These are phyloP conservation scores for Hemibagrus guttatus DNA, from an alignment of 2,797 vertebrate genomes.

Conservation along the genomic window DNA sequence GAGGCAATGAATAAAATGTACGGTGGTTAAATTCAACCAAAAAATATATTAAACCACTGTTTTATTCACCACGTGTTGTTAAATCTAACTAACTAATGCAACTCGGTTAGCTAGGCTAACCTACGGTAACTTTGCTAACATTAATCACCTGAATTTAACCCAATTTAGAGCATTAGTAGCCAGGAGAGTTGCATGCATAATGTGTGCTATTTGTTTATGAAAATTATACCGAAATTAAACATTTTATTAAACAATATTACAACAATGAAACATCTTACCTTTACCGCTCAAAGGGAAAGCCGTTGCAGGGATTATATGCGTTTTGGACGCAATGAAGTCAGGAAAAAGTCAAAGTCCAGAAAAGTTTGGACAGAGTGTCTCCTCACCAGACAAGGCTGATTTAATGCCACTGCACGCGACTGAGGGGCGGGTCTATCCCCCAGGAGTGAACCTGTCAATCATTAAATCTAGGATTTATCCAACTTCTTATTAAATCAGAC, in stretches of 20 bases:
- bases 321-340: background rate
- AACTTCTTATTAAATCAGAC: background rate
- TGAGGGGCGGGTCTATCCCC: background rate
- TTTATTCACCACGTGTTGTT: background rate
- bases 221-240: background rate
- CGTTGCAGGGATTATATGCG: background rate
- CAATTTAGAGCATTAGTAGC: no score
- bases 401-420: background rate
- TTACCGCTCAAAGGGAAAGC: background rate
- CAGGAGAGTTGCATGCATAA: no score
- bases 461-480: background rate
- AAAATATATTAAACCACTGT: no score
- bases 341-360: background rate
- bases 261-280: background rate
- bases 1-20: no score
- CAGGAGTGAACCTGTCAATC: background rate
- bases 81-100: background rate
- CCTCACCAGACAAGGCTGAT: background rate
- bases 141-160: background rate
- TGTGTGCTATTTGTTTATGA: background rate
- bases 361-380: background rate
- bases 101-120: background rate
- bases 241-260: background rate
- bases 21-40: background rate
- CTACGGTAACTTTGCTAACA: background rate